Percentiles rank a stretch among this genome's conserved stretches.
Evolutionary conservation across 2,797 vertebrate species (phyloP).

Genomic region (Fringilla coelebs): DNA sequence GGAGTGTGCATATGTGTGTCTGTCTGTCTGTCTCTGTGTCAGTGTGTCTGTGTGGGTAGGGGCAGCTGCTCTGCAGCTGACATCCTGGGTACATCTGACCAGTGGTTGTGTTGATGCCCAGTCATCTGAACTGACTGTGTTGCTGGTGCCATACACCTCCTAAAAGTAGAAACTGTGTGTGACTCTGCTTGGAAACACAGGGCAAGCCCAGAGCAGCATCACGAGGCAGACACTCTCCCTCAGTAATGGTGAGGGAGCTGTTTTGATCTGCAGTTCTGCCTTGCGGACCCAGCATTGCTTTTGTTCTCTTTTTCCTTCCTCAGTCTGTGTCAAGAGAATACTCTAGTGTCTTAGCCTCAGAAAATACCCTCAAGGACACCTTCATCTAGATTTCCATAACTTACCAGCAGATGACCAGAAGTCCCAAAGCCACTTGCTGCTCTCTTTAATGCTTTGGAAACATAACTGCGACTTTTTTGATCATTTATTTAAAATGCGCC

Average conservation of each 20-base stretch:
- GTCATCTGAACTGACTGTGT: not conserved
- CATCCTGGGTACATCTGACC: not conserved
- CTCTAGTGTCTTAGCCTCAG: not conserved
- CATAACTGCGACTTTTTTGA: not conserved
- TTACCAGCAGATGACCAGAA: not conserved
- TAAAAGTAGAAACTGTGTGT: not conserved
- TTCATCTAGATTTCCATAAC: not conserved
- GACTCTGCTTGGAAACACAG: not conserved
- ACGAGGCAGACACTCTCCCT: rapidly evolving
- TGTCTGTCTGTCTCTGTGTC: not conserved
- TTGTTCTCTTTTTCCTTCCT: not conserved
- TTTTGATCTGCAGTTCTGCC: not conserved
- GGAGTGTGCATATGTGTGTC: not conserved
- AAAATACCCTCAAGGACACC: not conserved
- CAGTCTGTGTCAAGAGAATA: not conserved
- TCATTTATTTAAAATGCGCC: not conserved
- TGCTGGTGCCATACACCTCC: not conserved
- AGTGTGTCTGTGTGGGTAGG: no score
- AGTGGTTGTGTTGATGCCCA: not conserved
- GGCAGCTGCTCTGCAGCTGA: not conserved
- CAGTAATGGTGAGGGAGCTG: not conserved
- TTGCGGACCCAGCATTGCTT: not conserved
- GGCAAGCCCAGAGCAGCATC: not conserved
- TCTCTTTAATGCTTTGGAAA: not conserved
- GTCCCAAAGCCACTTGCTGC: not conserved